A percentile compares a stretch with the other conserved stretches of the same genome.
These are phyloP conservation scores for Apotomis betuletana DNA, from an alignment of 2,888 invertebrate genomes.

Conservation along the genomic window DNA sequence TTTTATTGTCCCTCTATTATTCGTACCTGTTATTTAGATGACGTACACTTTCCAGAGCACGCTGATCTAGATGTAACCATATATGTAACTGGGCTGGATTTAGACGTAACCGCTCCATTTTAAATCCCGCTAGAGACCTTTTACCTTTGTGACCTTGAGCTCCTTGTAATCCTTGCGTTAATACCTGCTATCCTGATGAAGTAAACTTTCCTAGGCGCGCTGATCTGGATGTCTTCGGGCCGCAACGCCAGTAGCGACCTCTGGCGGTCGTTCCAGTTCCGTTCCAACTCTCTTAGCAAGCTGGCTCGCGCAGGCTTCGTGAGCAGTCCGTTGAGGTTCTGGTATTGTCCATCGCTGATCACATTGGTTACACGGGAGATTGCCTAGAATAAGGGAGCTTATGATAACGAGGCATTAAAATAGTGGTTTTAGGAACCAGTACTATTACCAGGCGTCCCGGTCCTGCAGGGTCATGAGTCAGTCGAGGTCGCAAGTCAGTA, in stretches of 20 bases:
- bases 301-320: conserved; percentile 74
- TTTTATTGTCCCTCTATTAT: no score
- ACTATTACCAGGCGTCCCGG: no score
- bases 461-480: no score
- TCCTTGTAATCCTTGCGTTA: no score
- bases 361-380: conserved; percentile 74
- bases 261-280: conserved; percentile 72
- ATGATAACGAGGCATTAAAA: no score
- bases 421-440: no score
- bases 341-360: conserved; percentile 68
- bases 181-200: conserved; percentile 77
- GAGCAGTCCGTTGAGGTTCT: conserved; percentile 72
- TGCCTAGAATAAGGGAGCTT: conserved; percentile 57
- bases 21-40: conserved; percentile 72
- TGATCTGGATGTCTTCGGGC: conserved; percentile 74
- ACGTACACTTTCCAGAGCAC: conserved; percentile 78
- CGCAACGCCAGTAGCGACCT: conserved; percentile 65
- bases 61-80: conserved; percentile 70
- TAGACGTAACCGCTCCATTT: no score
- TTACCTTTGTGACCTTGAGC: no score
- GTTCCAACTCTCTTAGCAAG: conserved; percentile 71
- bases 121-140: no score
- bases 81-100: no score
- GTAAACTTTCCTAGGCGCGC: conserved; percentile 76
- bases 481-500: no score